Evolutionary conservation across 2,888 invertebrate species (phyloP), one percentile per base, ranked within the genome.

Genomic region (Spisula subtruncata): DNA sequence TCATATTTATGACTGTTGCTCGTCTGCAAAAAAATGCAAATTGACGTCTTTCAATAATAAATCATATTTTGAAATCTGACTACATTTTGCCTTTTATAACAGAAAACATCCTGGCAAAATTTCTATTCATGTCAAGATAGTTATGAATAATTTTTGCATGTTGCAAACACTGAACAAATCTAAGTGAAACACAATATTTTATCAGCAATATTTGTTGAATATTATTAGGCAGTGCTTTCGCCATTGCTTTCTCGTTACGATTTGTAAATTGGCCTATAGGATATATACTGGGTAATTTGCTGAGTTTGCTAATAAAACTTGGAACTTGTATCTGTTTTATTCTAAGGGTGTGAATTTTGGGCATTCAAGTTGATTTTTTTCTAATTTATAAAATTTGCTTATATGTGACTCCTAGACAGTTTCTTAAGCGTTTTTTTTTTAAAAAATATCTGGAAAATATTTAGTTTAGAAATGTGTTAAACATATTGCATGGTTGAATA

Each of bases 1-100:
- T 75, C 75, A 35, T 75, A 75, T 75, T 75, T 75, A 75, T 35
- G 35, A 32, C 32, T 16, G 18, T 75, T 14, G 35, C 35, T 14
- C 35, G 75, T 75, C 75, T 75, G 75, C 75, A 35, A 75, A 75
- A n/a, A 75, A 75, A 75, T 75, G 75, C 75, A 75, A 75, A 75
- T 75, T 75, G 75, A 75, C 35, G 75, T 25, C 35, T 75, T 75
- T 75, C 75, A 16, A 14, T 16, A 75, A 35, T 75, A 75, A 75
- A 75, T 75, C 29, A 75, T 75, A 25, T 75, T 66, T 75, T 35
- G 75, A 75, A 75, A 75, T 75, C 35, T 75, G 75, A 75, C 75
- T 75, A 35, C 25, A 66, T 25, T 35, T 75, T 75, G 75, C 5
- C 35, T 16, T 75, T 75, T 35, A 75, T 35, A 35, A 32, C 32